These are phyloP conservation scores for Vanessa atalanta DNA, from an alignment of 1,140 invertebrate genomes.

Conservation along the genomic window DNA sequence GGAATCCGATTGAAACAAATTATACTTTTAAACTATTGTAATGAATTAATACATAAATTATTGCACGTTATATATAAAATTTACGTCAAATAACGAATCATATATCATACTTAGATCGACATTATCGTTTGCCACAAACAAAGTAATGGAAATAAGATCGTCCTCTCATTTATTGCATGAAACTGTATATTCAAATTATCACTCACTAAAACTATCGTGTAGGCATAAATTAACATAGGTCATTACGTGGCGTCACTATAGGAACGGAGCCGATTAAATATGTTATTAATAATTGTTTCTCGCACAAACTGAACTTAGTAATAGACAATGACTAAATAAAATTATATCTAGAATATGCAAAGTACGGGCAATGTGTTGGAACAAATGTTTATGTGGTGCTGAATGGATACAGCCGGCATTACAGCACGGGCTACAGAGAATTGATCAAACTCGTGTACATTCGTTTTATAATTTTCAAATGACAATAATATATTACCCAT, in stretches of 20 bases:
- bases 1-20: slow-evolving; percentile 29
- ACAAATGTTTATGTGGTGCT: background rate
- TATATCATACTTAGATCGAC: slow-evolving; percentile 42
- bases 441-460: background rate
- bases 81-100: slow-evolving; percentile 43
- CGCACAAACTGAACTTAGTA: slow-evolving; percentile 67
- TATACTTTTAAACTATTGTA: slow-evolving; percentile 61
- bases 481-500: slow-evolving; percentile 2
- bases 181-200: slow-evolving; percentile 37
- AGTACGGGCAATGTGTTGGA: slow-evolving; percentile 43
- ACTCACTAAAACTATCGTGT: slow-evolving; percentile 52
- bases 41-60: slow-evolving; percentile 72
- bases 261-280: slow-evolving; percentile 71
- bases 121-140: slow-evolving; percentile 47
- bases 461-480: slow-evolving; percentile 8
- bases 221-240: slow-evolving; percentile 75
- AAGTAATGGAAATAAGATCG: slow-evolving; percentile 47
- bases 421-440: too few relatives aligned
- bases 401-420: background rate
- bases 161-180: slow-evolving; percentile 40
- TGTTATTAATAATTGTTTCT: slow-evolving; percentile 54
- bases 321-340: slow-evolving; percentile 76
- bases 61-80: slow-evolving; percentile 68
- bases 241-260: slow-evolving; percentile 69
- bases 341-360: slow-evolving; percentile 71